Percentiles rank a stretch among this genome's conserved stretches.
These are phyloP conservation scores for Drosophila yakuba DNA, from an alignment of 1,140 invertebrate species.

Conservation along the genomic window DNA sequence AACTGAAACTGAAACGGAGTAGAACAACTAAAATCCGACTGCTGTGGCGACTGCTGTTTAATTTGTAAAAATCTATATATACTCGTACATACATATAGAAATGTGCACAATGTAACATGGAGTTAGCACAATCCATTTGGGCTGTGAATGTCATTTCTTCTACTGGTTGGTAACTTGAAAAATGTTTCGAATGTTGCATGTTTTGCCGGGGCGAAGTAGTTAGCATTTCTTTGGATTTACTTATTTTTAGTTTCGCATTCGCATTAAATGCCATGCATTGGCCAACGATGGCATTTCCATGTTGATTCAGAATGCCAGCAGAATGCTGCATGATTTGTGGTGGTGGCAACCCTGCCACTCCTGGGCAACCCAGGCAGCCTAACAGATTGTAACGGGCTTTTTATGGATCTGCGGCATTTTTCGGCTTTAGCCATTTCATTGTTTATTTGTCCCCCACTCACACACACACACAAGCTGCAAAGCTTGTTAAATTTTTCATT, in stretches of 20 bases:
- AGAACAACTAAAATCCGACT: constrained; percentile 60
- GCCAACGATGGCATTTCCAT: constrained; percentile 72
- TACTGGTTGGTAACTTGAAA: constrained; percentile 56
- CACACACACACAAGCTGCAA: constrained; percentile 33
- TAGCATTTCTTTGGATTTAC: constrained; percentile 27
- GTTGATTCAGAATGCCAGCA: constrained; percentile 40
- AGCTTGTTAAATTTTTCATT: constrained; percentile 67
- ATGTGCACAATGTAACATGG: constrained; percentile 16
- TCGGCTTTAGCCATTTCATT: not conserved
- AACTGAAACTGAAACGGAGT: not conserved
- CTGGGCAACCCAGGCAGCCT: constrained; percentile 1
- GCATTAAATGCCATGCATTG: constrained; percentile 59
- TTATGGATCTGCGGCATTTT: constrained; percentile 31
- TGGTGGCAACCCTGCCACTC: constrained; percentile 4
- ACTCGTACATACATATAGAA: constrained; percentile 4
- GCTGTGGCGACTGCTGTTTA: constrained; percentile 71
- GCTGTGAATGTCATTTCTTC: constrained; percentile 7
- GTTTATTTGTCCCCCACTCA: constrained; percentile 4
- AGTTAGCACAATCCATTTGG: constrained; percentile 36
- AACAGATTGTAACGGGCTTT: constrained; percentile 38
- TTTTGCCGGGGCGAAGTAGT: constrained; percentile 7
- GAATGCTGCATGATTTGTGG: constrained; percentile 3
- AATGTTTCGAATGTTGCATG: constrained; percentile 53
- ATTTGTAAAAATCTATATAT: constrained; percentile 59
- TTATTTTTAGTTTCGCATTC: constrained; percentile 47